Evolutionary conservation across 2,113 vertebrate species (phyloP), one percentile per base, ranked within the genome.

Genomic region (Notiomystis cincta): DNA sequence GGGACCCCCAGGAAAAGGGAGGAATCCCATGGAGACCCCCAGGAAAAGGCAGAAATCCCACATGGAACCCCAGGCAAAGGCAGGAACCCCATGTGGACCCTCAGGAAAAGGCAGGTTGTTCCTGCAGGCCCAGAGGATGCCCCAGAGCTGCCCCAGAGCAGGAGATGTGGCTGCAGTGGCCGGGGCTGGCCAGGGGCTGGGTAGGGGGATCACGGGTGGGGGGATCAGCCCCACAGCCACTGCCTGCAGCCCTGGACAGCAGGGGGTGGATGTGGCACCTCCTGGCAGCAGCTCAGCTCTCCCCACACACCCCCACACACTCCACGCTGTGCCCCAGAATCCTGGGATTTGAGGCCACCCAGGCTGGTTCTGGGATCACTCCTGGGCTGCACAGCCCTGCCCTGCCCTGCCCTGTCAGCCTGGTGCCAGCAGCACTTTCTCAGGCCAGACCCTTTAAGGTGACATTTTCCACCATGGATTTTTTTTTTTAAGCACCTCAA

Each of bases 21-120:
- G 42, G 31, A 44, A 72, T 2, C 38, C 15, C 35, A 23, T 10
- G 2, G 0, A 7, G 15, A 70, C 4, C 33, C 7, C 33, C 40
- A 57, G 31, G 54, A 44, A 4, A 51, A 30, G 27, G n/a, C 77
- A n/a, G 56, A 25, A 13, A 11, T 20, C 33, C 37, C 65, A 27
- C 0, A 1, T 25, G 40, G 23, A 7, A 21, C 54, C 48, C 78
- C 73, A 19, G 3, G 35, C 40, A 23, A 56, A 20, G 57, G 10
- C 40, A 77, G 64, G 42, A 62, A 48, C 11, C 31, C 8, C 1
- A 18, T 1, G 4, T 7, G 15, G 15, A 45, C 7, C 18, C 31
- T 33, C 31, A n/a, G 31, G 10, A 23, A 7, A 48, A 53, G 35
- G 48, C 48, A 71, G 44, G 48, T 4, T 35, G 48, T 13, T 44